Conservation (phyloP, 1,140 invertebrate genomes). For the Asobara japonica region DNA sequence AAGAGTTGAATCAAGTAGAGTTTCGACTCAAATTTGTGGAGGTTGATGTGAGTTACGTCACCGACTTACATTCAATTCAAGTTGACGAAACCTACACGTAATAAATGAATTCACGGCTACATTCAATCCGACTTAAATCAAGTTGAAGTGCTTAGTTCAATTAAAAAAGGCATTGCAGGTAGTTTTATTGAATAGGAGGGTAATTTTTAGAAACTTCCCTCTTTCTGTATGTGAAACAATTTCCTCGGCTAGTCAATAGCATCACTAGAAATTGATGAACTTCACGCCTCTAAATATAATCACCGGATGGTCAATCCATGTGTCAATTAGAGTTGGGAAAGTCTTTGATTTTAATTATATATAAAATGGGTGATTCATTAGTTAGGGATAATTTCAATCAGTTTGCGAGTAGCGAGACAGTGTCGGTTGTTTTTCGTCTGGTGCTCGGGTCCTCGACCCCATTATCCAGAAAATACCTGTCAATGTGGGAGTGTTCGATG, state of each 20-base stretch:
- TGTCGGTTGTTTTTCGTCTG: neutral
- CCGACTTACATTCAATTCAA: too few species aligned
- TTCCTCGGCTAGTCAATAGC: neutral
- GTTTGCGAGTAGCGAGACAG: neutral
- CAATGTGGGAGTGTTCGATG: neutral
- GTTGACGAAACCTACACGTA: too few species aligned
- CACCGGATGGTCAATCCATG: neutral
- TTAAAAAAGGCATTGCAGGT: too few species aligned
- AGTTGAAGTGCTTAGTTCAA: too few species aligned
- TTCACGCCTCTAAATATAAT: constrained; percentile 1
- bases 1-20: too few species aligned
- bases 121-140: too few species aligned
- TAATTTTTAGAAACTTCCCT: too few species aligned
- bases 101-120: too few species aligned
- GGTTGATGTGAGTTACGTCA: too few species aligned
- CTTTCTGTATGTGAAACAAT: neutral
- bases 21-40: too few species aligned
- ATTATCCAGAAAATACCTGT: neutral
- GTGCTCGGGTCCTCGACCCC: neutral
- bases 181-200: too few species aligned
- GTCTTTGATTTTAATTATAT: neutral
- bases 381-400: neutral
- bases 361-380: neutral
- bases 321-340: constrained; percentile 1
- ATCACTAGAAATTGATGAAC: neutral